Evolutionary conservation across 2,797 vertebrate species (phyloP).

Genomic region (Molossus alvarezi): DNA sequence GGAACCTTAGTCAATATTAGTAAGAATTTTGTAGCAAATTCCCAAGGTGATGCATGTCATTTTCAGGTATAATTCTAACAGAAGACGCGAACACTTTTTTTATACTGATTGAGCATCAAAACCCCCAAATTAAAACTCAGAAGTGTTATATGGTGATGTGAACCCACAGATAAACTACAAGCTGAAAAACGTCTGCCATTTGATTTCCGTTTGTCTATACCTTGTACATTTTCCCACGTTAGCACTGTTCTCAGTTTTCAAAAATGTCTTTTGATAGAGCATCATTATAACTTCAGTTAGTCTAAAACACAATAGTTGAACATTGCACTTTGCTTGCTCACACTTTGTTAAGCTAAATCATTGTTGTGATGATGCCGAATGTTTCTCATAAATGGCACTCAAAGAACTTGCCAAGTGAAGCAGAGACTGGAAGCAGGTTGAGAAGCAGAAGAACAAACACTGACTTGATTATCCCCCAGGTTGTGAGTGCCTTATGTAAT

Average conservation of each 20-base stretch:
- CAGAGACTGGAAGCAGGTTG: conserved; percentile 62
- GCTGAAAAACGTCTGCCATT: not conserved
- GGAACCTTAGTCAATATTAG: conserved; percentile 35
- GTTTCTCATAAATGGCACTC: conserved; percentile 37
- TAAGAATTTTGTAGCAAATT: not conserved
- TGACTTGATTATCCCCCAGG: not conserved
- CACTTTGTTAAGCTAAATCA: conserved; percentile 38
- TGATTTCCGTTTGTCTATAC: not conserved
- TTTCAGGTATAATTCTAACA: not conserved
- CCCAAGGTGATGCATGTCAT: not conserved
- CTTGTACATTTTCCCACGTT: not conserved
- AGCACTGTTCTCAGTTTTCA: conserved; percentile 32
- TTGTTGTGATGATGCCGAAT: not conserved
- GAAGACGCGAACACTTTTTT: not conserved
- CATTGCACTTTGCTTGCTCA: not conserved
- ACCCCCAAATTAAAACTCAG: not conserved
- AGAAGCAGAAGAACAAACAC: conserved; percentile 50
- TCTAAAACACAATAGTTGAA: not conserved
- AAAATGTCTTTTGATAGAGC: not conserved
- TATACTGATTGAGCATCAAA: not conserved
- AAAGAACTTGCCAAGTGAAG: conserved; percentile 38
- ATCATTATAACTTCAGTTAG: not conserved
- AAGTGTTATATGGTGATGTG: not conserved
- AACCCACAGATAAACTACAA: not conserved
- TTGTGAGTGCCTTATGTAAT: conserved; percentile 22